Evolutionary conservation across 2,888 invertebrate species (phyloP), one percentile per base, ranked within the genome.

Genomic region (Ceratothoa steindachneri): DNA sequence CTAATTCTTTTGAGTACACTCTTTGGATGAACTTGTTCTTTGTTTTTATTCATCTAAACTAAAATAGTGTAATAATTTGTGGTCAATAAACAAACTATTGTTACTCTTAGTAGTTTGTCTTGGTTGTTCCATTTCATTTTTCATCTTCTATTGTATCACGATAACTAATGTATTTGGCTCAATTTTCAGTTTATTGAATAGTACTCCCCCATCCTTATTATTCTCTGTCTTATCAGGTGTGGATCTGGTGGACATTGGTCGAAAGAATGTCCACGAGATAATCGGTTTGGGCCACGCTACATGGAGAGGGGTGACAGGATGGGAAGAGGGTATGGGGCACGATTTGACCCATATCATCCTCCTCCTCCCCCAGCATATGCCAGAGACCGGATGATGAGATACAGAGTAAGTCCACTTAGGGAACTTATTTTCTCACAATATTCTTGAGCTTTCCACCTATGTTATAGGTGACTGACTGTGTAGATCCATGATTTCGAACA

Each of bases 161-260:
- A n/a, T n/a, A n/a, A n/a, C n/a, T n/a, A n/a, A n/a, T n/a, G n/a
- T n/a, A n/a, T n/a, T n/a, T n/a, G n/a, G n/a, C n/a, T n/a, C n/a
- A n/a, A n/a, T n/a, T n/a, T n/a, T n/a, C n/a, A n/a, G n/a, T n/a
- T n/a, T n/a, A n/a, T n/a, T n/a, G n/a, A n/a, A n/a, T n/a, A n/a
- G n/a, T n/a, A n/a, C n/a, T n/a, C n/a, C n/a, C n/a, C n/a, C n/a
- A n/a, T n/a, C n/a, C n/a, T n/a, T n/a, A n/a, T n/a, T n/a, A n/a
- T n/a, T n/a, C n/a, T 41, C 15, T 41, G 41, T 41, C 19, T 12
- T n/a, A n/a, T 55, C 75, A 82, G 93, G 85, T 93, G 94, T 87
- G 95, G 95, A 81, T 90, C 93, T 84, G 93, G 93, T 84, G 96
- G 95, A 81, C 95, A 96, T 87, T 95, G 95, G 95, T 95, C 94